Percentiles rank a stretch among this genome's conserved stretches.
These are phyloP conservation scores for Amblyraja radiata DNA, from an alignment of 2,797 vertebrate species.

Conservation along the genomic window DNA sequence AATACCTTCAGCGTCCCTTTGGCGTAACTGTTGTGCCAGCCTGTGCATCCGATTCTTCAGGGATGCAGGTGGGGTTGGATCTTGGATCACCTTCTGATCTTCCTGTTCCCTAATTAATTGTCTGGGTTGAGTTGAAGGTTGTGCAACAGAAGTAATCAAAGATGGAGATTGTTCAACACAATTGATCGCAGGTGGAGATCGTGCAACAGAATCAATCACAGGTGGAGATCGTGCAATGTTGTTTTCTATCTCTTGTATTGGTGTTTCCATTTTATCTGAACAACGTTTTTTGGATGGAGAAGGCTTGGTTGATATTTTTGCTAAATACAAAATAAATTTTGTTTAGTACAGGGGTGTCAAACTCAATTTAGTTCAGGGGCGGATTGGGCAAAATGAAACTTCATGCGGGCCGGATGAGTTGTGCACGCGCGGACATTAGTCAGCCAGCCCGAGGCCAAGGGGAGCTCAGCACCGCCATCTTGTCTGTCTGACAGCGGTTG, in stretches of 20 bases:
- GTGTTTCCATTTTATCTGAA: constrained; percentile 59
- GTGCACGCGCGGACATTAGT: too few relatives aligned
- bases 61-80: constrained; percentile 48
- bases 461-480: too few relatives aligned
- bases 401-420: too few relatives aligned
- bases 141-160: constrained; percentile 34
- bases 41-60: constrained; percentile 79
- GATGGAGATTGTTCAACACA: constrained; percentile 42
- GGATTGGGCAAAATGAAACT: too few relatives aligned
- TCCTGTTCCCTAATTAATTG: neutral
- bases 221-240: constrained; percentile 50
- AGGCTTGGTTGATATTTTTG: constrained; percentile 69
- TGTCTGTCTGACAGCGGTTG: too few relatives aligned
- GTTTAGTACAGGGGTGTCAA: neutral
- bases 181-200: constrained; percentile 34
- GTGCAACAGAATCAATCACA: constrained; percentile 33
- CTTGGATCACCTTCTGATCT: constrained; percentile 40
- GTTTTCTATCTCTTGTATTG: constrained; percentile 62
- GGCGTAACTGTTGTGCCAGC: constrained; percentile 72
- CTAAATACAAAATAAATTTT: constrained; percentile 47
- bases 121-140: constrained; percentile 4
- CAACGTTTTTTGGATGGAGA: constrained; percentile 84
- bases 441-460: too few relatives aligned
- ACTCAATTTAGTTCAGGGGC: too few relatives aligned
- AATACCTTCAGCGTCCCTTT: constrained; percentile 69